Base-by-base conservation (phyloP, 1,140 invertebrate species). In the Drosophila saltans region DNA sequence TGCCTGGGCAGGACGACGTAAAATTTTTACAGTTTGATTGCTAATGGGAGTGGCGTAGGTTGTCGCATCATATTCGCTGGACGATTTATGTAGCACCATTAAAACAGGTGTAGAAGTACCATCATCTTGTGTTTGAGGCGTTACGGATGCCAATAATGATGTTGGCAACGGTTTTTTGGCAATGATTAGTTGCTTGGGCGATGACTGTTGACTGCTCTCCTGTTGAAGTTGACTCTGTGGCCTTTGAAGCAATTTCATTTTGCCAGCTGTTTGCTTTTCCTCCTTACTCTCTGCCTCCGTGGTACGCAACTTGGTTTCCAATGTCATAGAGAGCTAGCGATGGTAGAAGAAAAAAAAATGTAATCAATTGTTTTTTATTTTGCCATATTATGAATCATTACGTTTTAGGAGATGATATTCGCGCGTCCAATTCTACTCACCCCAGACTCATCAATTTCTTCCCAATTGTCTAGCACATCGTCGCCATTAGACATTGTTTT, bases 401-500 rank as follows among this genome's bases (percentile, higher is more conserved):
- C 33, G 33, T 36, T 36, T 36, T 36, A 1, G 3, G 6, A 36
- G 3, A 7, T 6, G 33, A 36, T 36, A 5, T 36, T 36, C 6
- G 33, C 33, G 16, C 16, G 16, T 36, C 6, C 33, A 36, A 6
- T 60, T 43, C 26, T 76, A 70, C 92, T 93, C 91, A 95, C 95
- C 92, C 93, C 94, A 59, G 94, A 94, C 92, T 96, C 96, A 85
- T 96, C 96, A 93, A 97, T 95, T 93, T 97, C 95, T 93, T 97
- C 96, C 96, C 96, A 97, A 93, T 95, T 96, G 92, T 97, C 96
- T 82, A 95, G 94, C 89, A 95, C 94, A 81, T 95, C 94, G 77
- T 94, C 94, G 79, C 93, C 93, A 70, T 93, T 89, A 72, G 93
- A 94, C 93, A 94, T 93, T 83, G 86, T 88, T 76, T 76, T 59